Conservation (phyloP, 2,113 vertebrate genomes). For the Hylia prasina region DNA sequence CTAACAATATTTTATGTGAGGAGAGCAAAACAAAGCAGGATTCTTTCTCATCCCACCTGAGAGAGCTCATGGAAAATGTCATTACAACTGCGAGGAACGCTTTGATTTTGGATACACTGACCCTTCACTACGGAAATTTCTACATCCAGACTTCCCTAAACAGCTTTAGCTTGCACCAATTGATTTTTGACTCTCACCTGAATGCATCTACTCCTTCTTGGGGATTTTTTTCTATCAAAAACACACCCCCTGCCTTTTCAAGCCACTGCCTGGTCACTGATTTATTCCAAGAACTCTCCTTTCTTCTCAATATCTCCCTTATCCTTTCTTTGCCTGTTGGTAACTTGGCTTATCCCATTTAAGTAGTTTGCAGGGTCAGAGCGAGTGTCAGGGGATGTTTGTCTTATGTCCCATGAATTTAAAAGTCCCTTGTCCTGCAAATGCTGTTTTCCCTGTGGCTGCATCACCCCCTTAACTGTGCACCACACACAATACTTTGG, state of each 20-base stretch:
- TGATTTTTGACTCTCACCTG: neutral
- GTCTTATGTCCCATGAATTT: neutral
- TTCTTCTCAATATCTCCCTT: neutral
- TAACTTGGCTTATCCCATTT: neutral
- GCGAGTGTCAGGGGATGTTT: neutral
- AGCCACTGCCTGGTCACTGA: neutral
- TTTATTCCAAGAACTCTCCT: neutral
- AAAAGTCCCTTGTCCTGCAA: neutral
- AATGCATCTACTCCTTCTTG: neutral
- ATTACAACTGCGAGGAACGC: neutral
- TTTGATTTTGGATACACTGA: neutral
- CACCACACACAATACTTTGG: neutral
- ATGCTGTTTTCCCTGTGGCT: neutral
- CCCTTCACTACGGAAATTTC: neutral
- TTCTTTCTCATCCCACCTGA: neutral
- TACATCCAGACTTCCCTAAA: neutral
- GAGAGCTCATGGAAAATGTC: neutral
- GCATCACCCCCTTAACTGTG: neutral
- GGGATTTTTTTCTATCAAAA: neutral
- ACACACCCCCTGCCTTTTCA: neutral
- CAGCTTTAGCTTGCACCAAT: neutral
- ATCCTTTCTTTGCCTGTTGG: neutral
- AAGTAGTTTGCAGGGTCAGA: constrained; percentile 33
- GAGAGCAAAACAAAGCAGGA: neutral
- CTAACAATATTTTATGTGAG: neutral